These are phyloP conservation scores for Geopemphigus sp. DNA, from an alignment of 1,140 invertebrate genomes.

Conservation along the genomic window DNA sequence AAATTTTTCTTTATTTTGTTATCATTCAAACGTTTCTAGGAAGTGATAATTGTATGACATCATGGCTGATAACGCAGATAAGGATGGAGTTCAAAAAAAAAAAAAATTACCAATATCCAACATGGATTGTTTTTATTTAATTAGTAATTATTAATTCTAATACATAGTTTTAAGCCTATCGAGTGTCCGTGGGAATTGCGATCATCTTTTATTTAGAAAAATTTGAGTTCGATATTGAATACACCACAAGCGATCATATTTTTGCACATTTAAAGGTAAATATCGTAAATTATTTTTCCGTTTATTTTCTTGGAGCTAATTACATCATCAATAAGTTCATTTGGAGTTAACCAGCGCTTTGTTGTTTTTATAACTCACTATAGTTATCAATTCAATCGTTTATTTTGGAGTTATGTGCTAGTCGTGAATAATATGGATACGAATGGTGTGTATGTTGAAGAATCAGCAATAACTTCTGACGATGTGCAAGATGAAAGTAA, in stretches of 20 bases:
- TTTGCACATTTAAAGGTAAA: not conserved
- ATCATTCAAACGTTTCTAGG: not conserved
- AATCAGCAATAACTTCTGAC: not conserved
- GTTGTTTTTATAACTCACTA: too few species aligned
- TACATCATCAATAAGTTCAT: constrained; percentile 10
- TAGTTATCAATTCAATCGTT: not conserved
- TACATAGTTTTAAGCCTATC: not conserved
- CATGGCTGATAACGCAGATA: constrained; percentile 17
- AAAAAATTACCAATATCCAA: constrained; percentile 1
- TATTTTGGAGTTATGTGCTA: constrained; percentile 8
- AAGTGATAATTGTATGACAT: constrained; percentile 20
- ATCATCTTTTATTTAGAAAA: not conserved
- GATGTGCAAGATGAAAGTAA: not conserved
- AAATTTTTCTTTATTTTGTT: not conserved
- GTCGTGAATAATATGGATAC: not conserved
- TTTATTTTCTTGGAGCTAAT: not conserved
- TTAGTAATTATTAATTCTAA: not conserved
- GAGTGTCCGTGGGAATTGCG: not conserved
- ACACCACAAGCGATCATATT: not conserved
- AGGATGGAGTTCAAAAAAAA: constrained; percentile 23
- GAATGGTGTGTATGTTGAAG: constrained; percentile 1
- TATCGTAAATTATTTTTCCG: not conserved
- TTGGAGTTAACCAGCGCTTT: not conserved
- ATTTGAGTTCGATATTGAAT: not conserved
- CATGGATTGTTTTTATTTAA: not conserved